These are phyloP conservation scores for Mechanitis mazaeus DNA, from an alignment of 2,888 invertebrate species.

Conservation along the genomic window DNA sequence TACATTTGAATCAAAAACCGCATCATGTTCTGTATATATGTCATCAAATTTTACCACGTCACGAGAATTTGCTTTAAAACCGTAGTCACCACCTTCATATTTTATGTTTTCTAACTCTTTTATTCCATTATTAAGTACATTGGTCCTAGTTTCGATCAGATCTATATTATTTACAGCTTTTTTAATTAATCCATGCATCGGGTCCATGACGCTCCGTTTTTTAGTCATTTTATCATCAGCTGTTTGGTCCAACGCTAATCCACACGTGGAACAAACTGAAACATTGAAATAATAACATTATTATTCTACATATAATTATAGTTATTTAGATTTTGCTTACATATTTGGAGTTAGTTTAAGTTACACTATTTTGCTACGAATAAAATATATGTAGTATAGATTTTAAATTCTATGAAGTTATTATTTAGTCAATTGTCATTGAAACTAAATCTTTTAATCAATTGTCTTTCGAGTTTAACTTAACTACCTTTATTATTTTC, in stretches of 20 bases:
- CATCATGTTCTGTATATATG: slow-evolving; percentile 39
- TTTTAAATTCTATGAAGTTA: too few species aligned
- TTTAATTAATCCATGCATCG: slow-evolving; percentile 27
- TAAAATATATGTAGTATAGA: too few species aligned
- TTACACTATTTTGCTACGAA: too few species aligned
- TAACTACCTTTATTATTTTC: too few species aligned
- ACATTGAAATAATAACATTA: slow-evolving; percentile 32
- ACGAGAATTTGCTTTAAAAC: slow-evolving; percentile 22
- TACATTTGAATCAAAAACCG: slow-evolving; percentile 36
- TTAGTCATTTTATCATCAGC: slow-evolving; percentile 47
- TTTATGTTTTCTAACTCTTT: slow-evolving; percentile 28
- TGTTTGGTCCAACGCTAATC: slow-evolving; percentile 43
- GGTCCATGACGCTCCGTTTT: slow-evolving; percentile 32
- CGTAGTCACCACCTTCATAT: slow-evolving; percentile 25
- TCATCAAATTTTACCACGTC: slow-evolving; percentile 34
- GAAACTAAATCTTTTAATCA: too few species aligned
- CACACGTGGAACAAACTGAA: slow-evolving; percentile 57
- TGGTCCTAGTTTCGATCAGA: slow-evolving; percentile 39
- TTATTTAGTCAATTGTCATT: too few species aligned
- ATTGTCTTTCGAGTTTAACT: too few species aligned
- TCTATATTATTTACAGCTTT: slow-evolving; percentile 39
- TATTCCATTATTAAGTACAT: slow-evolving; percentile 33
- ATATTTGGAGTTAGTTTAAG: too few species aligned
- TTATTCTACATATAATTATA: too few species aligned
- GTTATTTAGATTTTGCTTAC: too few species aligned